A percentile compares a stretch with the other conserved stretches of the same genome.
Evolutionary conservation across 2,888 invertebrate genomes (phyloP).

Genomic region (Chrysopilus asiliformis): DNA sequence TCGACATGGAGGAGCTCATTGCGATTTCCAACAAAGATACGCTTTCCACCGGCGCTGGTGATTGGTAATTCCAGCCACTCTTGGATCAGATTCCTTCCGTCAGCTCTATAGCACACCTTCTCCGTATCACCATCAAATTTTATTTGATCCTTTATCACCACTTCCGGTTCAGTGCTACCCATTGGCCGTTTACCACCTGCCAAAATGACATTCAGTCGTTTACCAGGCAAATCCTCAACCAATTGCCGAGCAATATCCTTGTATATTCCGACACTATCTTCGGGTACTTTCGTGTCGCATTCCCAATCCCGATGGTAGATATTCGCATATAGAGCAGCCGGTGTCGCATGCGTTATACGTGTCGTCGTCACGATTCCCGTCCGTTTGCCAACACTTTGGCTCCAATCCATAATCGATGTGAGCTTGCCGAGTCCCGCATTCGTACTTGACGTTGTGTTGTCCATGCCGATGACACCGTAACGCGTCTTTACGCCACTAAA

Average conservation of each 20-base stretch:
- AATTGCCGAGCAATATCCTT: slow-evolving; percentile 50
- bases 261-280: slow-evolving; percentile 26
- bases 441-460: slow-evolving; percentile 23
- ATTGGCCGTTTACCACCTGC: slow-evolving; percentile 45
- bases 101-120: slow-evolving; percentile 32
- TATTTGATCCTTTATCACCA: neutral
- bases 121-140: slow-evolving; percentile 2
- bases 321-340: slow-evolving; percentile 45
- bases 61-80: slow-evolving; percentile 40
- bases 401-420: slow-evolving; percentile 43
- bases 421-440: slow-evolving; percentile 36
- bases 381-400: slow-evolving; percentile 42
- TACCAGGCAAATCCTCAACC: slow-evolving; percentile 46
- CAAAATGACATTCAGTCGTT: slow-evolving; percentile 45
- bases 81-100: slow-evolving; percentile 42
- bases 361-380: slow-evolving; percentile 54
- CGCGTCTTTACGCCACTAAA: slow-evolving; percentile 49
- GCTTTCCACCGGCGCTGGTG: slow-evolving; percentile 29
- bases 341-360: slow-evolving; percentile 51
- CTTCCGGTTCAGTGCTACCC: slow-evolving; percentile 37
- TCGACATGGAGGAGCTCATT: slow-evolving; percentile 35
- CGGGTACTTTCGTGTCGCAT: slow-evolving; percentile 38
- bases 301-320: slow-evolving; percentile 46
- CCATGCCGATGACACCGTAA: slow-evolving; percentile 43
- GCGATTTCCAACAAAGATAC: slow-evolving; percentile 32